Base-by-base conservation (phyloP, 1,140 invertebrate genomes). In the Dreissena rostriformis region DNA sequence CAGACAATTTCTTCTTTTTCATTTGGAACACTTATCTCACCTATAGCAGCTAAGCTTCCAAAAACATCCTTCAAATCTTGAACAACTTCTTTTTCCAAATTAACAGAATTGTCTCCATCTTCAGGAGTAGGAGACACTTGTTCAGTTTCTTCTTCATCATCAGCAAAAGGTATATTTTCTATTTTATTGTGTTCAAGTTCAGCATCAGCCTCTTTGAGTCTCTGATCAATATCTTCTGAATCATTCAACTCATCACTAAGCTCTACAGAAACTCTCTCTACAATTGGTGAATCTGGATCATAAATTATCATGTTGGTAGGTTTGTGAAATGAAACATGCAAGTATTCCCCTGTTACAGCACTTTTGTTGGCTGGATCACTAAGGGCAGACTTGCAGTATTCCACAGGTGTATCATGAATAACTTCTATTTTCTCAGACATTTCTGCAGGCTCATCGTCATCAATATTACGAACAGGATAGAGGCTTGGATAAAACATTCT, bases 61-160 rank as follows among this genome's bases (percentile, higher is more conserved):
- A 73, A 75, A 7, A 82, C 80, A 28, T 82, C 80, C 26, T 75
- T 74, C 39, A 82, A 82, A 57, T 82, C 80, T 75, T 82, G 39
- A 22, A 82, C 72, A 63, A 82, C 80, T 65, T 49, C 72, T 19
- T 29, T 72, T 53, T 82, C 57, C 29, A 82, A 26, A 28, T 57
- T 51, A 39, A 39, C 39, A 39, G 39, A 39, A 39, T 39, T 39
- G 39, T 39, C 39, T 8, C 39, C 39, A 39, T 39, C 39, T 39
- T 39, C 39, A 39, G 2, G 2, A 39, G 39, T 39, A 39, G 8
- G 39, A 39, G 39, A 39, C 39, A 39, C 39, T 5, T 39, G 39
- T 39, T 39, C 39, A 8, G 39, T 39, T 39, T 39, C 39, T 39
- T 39, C 39, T 2, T 39, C 39, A 19, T 61, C 57, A 61, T 61